Evolutionary conservation across 2,113 vertebrate genomes (phyloP).

Genomic region (Microtus pennsylvanicus): DNA sequence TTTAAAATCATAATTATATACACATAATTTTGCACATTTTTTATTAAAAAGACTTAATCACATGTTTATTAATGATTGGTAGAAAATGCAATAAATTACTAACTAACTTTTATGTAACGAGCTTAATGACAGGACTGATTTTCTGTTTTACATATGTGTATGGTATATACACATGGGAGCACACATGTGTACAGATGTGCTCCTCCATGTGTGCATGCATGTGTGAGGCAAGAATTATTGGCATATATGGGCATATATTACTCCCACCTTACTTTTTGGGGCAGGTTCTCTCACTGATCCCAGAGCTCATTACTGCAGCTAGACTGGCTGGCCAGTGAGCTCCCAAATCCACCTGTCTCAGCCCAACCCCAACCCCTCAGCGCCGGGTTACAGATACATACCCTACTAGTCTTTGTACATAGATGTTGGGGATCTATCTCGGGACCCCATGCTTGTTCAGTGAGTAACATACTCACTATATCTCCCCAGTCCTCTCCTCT

Average conservation of each 20-base stretch:
- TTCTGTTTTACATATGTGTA: background rate
- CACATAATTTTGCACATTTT: background rate
- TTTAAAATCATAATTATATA: background rate
- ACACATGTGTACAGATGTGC: background rate
- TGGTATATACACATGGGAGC: background rate
- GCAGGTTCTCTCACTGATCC: background rate
- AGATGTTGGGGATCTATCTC: background rate
- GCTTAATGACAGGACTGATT: background rate
- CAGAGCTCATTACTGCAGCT: too few relatives aligned
- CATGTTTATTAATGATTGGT: background rate
- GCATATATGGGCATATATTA: background rate
- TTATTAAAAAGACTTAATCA: background rate
- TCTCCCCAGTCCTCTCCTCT: background rate
- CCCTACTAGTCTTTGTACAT: background rate
- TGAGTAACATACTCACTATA: background rate
- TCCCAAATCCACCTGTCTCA: background rate
- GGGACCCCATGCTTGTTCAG: background rate
- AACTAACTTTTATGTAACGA: background rate
- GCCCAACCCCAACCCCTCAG: too few relatives aligned
- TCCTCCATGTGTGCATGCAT: background rate
- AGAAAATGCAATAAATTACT: background rate
- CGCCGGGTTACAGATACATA: background rate
- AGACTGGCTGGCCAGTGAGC: background rate
- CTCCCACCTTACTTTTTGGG: background rate
- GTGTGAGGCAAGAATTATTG: too few relatives aligned